Evolutionary conservation across 1,140 invertebrate genomes (phyloP), one percentile per base, ranked within the genome.

Genomic region (Colletes latitarsis): DNA sequence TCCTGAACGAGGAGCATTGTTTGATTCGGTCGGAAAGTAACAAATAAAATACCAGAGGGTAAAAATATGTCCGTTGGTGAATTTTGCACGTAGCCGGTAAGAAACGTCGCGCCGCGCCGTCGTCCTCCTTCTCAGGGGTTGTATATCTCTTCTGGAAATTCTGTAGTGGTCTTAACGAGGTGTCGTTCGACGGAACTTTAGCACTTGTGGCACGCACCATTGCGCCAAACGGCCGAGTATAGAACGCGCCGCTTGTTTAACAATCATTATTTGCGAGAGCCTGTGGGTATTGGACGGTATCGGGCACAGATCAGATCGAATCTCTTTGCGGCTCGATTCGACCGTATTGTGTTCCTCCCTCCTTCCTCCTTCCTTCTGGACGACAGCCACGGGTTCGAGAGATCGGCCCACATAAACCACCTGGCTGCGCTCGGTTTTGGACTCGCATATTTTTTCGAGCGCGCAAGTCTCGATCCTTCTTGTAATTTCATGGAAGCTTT

Each of bases 221-320:
- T 88, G 89, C 86, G 52, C 84, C 82, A 68, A 82, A 82, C 76
- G 74, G 68, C 21, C 60, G 52, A 41, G 63, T 77, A 52, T 78
- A 78, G 77, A 84, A 82, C 81, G 70, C 66, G 82, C 79, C 81
- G 86, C 88, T 90, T 90, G 87, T 91, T 89, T 90, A 91, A 91
- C 90, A 90, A 91, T 91, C 90, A 89, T 91, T 91, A 91, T 92
- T 92, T 92, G 90, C 89, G 89, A 90, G 84, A 79, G 63, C 87
- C 71, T 76, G 69, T 83, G 62, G 78, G 62, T 88, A 89, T 90
- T 82, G 66, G 55, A 63, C 66, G 80, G 88, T 89, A 91, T 91
- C 88, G 67, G 77, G 81, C 86, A 87, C 85, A 77, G 85, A 91
- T 90, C 87, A 83, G 88, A 91, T 90, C 87, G 85, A 74, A 91